Evolutionary conservation across 1,140 invertebrate genomes (phyloP).

Genomic region (Neuroterus valhalla): DNA sequence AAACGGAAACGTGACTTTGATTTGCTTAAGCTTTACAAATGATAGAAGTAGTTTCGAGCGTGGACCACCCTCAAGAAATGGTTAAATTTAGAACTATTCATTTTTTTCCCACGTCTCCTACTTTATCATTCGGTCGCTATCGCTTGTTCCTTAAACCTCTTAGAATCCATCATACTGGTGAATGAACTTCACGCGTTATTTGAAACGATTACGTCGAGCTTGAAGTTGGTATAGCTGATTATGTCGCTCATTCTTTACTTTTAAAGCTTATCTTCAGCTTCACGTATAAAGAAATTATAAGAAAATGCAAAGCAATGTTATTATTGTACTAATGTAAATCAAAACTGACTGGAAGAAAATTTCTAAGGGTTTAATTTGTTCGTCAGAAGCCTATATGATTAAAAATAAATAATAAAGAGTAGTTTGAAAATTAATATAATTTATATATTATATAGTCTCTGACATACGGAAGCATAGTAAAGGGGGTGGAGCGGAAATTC

Average conservation of each 20-base stretch:
- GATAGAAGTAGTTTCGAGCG: constrained; percentile 9
- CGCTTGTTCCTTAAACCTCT: constrained; percentile 4
- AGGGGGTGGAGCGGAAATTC: not conserved
- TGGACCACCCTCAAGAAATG: constrained; percentile 21
- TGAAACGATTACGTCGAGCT: constrained; percentile 23
- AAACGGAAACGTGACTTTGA: constrained; percentile 3
- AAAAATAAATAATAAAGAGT: too few relatives aligned
- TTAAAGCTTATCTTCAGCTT: not conserved
- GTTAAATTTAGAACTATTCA: constrained; percentile 21
- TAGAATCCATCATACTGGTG: not conserved
- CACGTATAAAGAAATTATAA: too few relatives aligned
- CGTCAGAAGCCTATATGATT: too few relatives aligned
- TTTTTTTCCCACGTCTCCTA: not conserved
- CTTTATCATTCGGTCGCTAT: constrained; percentile 7
- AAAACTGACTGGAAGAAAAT: too few relatives aligned
- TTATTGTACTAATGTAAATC: too few relatives aligned
- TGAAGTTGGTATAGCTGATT: constrained; percentile 1
- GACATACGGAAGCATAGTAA: not conserved
- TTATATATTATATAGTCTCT: too few relatives aligned
- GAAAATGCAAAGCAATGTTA: too few relatives aligned
- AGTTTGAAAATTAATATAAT: too few relatives aligned
- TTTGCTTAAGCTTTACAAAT: constrained; percentile 25
- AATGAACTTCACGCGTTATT: constrained; percentile 23
- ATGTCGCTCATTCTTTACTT: not conserved
- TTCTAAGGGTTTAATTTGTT: too few relatives aligned